Conservation (phyloP, 2,113 vertebrate species). For the Protobothrops mucrosquamatus region DNA sequence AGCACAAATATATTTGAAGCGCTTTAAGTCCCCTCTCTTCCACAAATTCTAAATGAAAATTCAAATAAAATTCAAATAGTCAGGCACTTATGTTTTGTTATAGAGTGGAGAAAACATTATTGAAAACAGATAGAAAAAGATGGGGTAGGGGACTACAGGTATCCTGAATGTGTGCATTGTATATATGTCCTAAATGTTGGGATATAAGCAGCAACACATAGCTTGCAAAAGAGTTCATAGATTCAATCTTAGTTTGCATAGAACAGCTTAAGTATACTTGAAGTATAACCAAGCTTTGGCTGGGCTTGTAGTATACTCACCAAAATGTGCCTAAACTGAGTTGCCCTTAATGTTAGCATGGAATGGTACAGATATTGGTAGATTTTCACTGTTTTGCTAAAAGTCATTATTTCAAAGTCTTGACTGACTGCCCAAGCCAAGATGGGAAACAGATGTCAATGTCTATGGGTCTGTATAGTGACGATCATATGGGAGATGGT, state of each 20-base stretch:
- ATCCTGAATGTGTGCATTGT: background rate
- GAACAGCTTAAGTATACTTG: background rate
- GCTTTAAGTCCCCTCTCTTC: background rate
- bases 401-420: background rate
- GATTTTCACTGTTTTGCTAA: background rate
- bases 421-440: background rate
- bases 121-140: background rate
- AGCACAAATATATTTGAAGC: constrained; percentile 3
- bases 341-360: background rate
- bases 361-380: background rate
- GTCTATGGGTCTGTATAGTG: background rate
- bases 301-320: background rate
- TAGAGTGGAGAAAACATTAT: background rate
- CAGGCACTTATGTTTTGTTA: background rate
- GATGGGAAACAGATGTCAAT: background rate
- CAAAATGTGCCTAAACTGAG: background rate
- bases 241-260: background rate
- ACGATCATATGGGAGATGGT: background rate
- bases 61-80: background rate
- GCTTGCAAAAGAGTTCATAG: background rate
- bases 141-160: background rate
- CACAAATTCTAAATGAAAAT: constrained; percentile 26
- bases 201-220: background rate
- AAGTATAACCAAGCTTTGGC: background rate
- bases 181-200: background rate